Percentiles rank a stretch among this genome's conserved stretches.
Evolutionary conservation across 2,888 invertebrate genomes (phyloP).

Genomic region (Chrysomela aeneicollis): DNA sequence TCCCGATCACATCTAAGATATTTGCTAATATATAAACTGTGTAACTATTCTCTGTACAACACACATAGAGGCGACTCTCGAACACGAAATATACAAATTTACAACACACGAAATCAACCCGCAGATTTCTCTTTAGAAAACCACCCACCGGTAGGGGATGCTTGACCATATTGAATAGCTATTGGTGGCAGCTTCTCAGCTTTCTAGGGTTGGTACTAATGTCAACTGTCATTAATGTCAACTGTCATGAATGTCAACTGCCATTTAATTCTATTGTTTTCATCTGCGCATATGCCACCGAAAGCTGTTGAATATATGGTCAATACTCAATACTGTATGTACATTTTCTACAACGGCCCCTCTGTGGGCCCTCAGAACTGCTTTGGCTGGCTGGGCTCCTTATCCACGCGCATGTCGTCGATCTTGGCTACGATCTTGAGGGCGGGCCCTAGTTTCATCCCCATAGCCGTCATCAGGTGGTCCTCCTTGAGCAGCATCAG

Average conservation of each 20-base stretch:
- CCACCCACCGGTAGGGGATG: slow-evolving; percentile 29
- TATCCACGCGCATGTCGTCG: slow-evolving; percentile 78
- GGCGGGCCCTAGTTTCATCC: slow-evolving; percentile 95
- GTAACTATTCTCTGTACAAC: slow-evolving; percentile 37
- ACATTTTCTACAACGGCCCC: slow-evolving; percentile 2
- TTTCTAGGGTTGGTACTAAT: too few relatives aligned
- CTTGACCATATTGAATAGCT: too few relatives aligned
- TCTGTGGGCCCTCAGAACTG: slow-evolving; percentile 35
- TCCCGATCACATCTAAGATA: slow-evolving; percentile 44
- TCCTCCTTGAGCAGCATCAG: slow-evolving; percentile 90
- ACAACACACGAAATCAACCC: slow-evolving; percentile 27
- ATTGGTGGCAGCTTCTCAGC: too few relatives aligned
- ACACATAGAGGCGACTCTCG: slow-evolving; percentile 31
- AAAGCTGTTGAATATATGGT: too few relatives aligned
- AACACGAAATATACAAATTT: slow-evolving; percentile 43
- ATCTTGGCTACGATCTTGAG: slow-evolving; percentile 94
- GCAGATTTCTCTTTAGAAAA: slow-evolving; percentile 1
- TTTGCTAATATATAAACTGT: slow-evolving; percentile 40
- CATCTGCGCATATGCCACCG: too few relatives aligned
- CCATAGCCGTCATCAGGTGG: slow-evolving; percentile 92
- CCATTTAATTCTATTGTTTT: too few relatives aligned
- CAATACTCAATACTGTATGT: slow-evolving; percentile 31
- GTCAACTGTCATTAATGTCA: too few relatives aligned
- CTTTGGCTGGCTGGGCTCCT: slow-evolving; percentile 57
- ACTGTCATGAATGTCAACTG: too few relatives aligned